These are phyloP conservation scores for Sylvilagus floridanus DNA, from an alignment of 2,797 vertebrate species.

Conservation along the genomic window DNA sequence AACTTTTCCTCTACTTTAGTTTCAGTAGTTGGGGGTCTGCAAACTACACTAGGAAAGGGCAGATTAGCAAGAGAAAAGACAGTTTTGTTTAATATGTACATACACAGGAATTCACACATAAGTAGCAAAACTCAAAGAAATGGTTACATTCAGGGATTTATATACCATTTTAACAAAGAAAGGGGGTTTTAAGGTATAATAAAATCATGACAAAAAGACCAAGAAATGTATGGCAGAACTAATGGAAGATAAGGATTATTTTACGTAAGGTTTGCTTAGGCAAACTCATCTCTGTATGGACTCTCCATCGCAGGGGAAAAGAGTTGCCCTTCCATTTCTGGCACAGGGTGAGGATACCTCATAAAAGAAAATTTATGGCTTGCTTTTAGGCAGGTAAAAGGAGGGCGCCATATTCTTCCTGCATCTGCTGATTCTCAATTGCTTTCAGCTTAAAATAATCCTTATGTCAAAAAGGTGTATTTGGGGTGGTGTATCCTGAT, in stretches of 20 bases:
- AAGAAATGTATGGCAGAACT: not conserved
- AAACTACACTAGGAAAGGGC: conserved; percentile 14
- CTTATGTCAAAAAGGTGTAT: not conserved
- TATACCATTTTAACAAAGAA: conserved; percentile 47
- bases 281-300: conserved; percentile 17
- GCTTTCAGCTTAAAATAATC: conserved; percentile 40
- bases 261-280: conserved; percentile 16
- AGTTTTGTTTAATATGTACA: conserved; percentile 54
- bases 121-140: conserved; percentile 42
- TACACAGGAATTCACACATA: not conserved
- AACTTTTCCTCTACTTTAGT: conserved; percentile 19
- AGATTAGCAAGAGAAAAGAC: not conserved
- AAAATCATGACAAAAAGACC: not conserved
- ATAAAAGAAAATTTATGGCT: conserved; percentile 7
- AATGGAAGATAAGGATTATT: conserved; percentile 46
- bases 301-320: not conserved
- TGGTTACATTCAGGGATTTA: not conserved
- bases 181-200: conserved; percentile 27
- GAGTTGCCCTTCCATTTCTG: not conserved
- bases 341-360: not conserved
- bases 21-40: not conserved
- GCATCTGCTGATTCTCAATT: conserved; percentile 26
- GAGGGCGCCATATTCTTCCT: not conserved
- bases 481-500: not conserved
- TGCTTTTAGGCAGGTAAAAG: not conserved